Base-by-base conservation (phyloP, 2,888 invertebrate species). In the Habroteleia sp. region DNA sequence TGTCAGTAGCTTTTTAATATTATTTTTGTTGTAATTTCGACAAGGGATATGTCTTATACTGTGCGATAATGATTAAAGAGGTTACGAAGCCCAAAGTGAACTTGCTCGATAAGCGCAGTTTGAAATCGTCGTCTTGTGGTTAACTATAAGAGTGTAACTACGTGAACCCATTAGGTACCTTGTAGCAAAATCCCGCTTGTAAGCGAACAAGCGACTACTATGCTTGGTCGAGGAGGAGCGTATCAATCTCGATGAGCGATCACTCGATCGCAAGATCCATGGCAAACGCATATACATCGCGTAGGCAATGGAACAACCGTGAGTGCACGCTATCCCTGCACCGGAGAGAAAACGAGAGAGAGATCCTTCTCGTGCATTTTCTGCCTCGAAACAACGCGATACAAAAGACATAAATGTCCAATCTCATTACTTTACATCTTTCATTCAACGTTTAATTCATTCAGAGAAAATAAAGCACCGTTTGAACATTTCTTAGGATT, bases 191-290 rank as follows among this genome's bases (percentile, higher is more conserved):
- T 62, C 62, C 25, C 13, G 52, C 46, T 71, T 46, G 46, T 35
- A 71, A 71, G 52, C 31, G 54, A 44, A 60, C 60, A 54, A 62
- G 62, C 44, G 37, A 54, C 71, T 62, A 62, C 52, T 44, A 62
- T 10, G 54, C 42, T 37, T n/a, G 46, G 10, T 41, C 58, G 31
- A 27, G 33, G 35, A 68, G 46, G 63, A 65, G 50, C 35, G 52
- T 73, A 73, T 73, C 58, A 60, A 72, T 72, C 63, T 52, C 44
- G 52, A 73, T 46, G 73, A 62, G 27, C 41, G 66, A 74, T 66
- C 66, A 27, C 48, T 60, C 42, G 66, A 74, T 74, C 68, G 62
- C 16, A 54, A 62, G 52, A 66, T 74, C 54, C 48, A 56, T 29
- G 42, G 56, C 56, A 60, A 62, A 63, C 46, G 10, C 37, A n/a